Evolutionary conservation across 2,113 vertebrate genomes (phyloP).

Genomic region (Perognathus longimembris): DNA sequence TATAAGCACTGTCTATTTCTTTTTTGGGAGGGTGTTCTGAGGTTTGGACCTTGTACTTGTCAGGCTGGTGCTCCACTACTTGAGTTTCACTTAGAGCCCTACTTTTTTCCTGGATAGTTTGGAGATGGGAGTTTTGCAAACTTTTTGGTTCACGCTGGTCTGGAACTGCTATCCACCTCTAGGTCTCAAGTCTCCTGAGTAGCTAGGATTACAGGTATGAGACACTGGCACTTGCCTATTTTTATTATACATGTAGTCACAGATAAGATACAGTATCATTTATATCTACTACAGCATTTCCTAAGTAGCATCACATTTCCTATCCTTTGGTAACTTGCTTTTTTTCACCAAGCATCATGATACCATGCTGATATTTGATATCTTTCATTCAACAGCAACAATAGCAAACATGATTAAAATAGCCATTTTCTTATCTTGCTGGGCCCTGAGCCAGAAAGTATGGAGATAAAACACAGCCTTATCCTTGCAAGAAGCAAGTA

Average conservation of each 20-base stretch:
- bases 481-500: slow-evolving; percentile 4
- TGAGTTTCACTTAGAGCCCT: too few species aligned
- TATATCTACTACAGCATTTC: neutral
- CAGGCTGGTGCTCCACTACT: too few species aligned
- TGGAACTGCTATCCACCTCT: too few species aligned
- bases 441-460: neutral
- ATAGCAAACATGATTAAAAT: neutral
- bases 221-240: too few species aligned
- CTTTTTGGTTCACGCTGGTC: too few species aligned
- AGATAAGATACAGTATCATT: neutral
- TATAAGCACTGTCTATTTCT: too few species aligned
- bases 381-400: slow-evolving; percentile 48
- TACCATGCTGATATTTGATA: neutral
- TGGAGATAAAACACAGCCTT: neutral
- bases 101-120: too few species aligned
- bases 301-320: neutral
- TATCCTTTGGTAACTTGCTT: neutral
- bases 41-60: too few species aligned
- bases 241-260: neutral
- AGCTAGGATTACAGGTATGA: too few species aligned
- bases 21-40: too few species aligned
- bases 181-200: too few species aligned
- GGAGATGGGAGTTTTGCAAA: too few species aligned
- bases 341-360: neutral
- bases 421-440: neutral